A percentile compares a stretch with the other conserved stretches of the same genome.
Evolutionary conservation across 2,888 invertebrate genomes (phyloP).

Genomic region (Sussaba pulchella): DNA sequence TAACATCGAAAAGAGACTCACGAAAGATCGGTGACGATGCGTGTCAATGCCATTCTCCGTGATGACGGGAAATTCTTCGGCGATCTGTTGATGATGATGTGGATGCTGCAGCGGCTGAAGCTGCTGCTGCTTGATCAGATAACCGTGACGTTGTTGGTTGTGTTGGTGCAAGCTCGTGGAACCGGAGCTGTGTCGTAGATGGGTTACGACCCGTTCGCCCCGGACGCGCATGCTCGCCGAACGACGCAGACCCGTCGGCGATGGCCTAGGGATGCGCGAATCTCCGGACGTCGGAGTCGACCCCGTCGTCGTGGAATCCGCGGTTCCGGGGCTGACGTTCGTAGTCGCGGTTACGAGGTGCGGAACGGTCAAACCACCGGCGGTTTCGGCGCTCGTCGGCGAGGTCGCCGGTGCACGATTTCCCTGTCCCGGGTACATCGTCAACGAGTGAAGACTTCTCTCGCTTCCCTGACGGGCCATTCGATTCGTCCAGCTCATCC

Average conservation of each 20-base stretch:
- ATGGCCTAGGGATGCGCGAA: constrained; percentile 85
- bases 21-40: constrained; percentile 80
- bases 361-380: constrained; percentile 49
- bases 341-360: constrained; percentile 37
- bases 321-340: constrained; percentile 37
- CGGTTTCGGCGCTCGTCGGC: constrained; percentile 58
- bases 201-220: constrained; percentile 84
- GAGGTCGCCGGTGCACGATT: constrained; percentile 64
- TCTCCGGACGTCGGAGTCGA: constrained; percentile 75
- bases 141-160: constrained; percentile 70
- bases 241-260: constrained; percentile 86
- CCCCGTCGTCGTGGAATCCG: constrained; percentile 33
- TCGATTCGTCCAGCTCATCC: constrained; percentile 55
- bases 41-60: constrained; percentile 86
- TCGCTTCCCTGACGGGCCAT: constrained; percentile 76
- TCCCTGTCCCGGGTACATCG: constrained; percentile 58
- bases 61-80: constrained; percentile 87
- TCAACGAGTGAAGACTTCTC: constrained; percentile 70
- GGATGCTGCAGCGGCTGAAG: constrained; percentile 64
- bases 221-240: constrained; percentile 89
- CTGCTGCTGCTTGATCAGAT: constrained; percentile 70
- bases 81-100: constrained; percentile 80
- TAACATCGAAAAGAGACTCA: constrained; percentile 69
- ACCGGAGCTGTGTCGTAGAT: constrained; percentile 74
- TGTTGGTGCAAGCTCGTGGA: constrained; percentile 69